These are phyloP conservation scores for Clostera curtula DNA, from an alignment of 2,888 invertebrate species.

Conservation along the genomic window DNA sequence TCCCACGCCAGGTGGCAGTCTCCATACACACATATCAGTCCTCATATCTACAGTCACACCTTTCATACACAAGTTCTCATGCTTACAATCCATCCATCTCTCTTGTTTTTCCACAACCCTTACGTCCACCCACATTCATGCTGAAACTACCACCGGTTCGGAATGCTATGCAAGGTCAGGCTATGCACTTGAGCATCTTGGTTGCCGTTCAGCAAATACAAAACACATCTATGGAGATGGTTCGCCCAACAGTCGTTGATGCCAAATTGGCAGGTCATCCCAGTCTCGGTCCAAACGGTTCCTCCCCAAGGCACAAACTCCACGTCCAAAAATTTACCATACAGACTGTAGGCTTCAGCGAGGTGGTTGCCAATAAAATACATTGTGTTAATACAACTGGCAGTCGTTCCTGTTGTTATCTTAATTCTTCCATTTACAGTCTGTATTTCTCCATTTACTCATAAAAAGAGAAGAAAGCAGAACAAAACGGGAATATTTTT, in stretches of 20 bases:
- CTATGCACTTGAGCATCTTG: constrained; percentile 41
- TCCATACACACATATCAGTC: too few relatives aligned
- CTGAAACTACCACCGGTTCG: too few relatives aligned
- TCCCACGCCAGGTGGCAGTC: too few relatives aligned
- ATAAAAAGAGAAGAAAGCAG: constrained; percentile 17
- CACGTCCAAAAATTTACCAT: constrained; percentile 43
- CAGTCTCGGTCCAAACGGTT: constrained; percentile 30
- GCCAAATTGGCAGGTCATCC: constrained; percentile 45
- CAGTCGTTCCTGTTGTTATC: constrained; percentile 43
- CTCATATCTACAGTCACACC: too few relatives aligned
- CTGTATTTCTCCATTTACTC: constrained; percentile 25
- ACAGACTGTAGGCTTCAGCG: constrained; percentile 35
- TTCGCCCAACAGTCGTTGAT: constrained; percentile 57
- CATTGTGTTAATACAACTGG: constrained; percentile 49
- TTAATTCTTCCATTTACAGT: constrained; percentile 48
- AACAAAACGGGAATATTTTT: constrained; percentile 12
- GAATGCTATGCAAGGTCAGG: too few relatives aligned
- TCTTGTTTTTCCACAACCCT: too few relatives aligned
- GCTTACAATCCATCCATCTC: too few relatives aligned
- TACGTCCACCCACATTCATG: too few relatives aligned
- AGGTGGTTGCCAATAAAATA: constrained; percentile 39
- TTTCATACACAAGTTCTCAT: too few relatives aligned
- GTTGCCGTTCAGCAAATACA: constrained; percentile 37
- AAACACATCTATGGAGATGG: constrained; percentile 51
- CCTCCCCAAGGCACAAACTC: constrained; percentile 65